A percentile compares a stretch with the other conserved stretches of the same genome.
Evolutionary conservation across 2,113 vertebrate species (phyloP).

Genomic region (Numida meleagris): DNA sequence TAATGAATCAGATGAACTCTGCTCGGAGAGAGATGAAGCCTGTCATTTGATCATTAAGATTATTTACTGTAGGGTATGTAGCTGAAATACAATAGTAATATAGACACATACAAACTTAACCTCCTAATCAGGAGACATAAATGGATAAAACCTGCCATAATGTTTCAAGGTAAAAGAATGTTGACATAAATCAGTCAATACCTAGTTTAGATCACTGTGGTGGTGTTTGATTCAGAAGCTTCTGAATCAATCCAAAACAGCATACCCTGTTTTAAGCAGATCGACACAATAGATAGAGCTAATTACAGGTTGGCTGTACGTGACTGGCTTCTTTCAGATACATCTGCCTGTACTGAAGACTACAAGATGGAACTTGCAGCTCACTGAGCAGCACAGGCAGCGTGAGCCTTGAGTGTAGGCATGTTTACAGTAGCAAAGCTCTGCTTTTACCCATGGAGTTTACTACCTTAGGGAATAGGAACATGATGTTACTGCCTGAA

Average conservation of each 20-base stretch:
- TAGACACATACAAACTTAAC: not conserved
- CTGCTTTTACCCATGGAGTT: not conserved
- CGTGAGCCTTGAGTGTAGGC: not conserved
- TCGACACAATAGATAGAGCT: not conserved
- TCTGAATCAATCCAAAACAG: not conserved
- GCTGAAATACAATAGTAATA: slow-evolving; percentile 43
- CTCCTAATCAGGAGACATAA: slow-evolving; percentile 28
- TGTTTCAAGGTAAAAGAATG: slow-evolving; percentile 10
- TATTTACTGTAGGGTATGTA: slow-evolving; percentile 56
- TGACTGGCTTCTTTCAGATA: not conserved
- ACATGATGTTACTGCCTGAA: not conserved
- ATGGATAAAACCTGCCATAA: not conserved
- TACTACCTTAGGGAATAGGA: not conserved
- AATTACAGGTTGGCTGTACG: not conserved
- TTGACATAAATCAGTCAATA: slow-evolving; percentile 27
- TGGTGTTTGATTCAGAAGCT: not conserved
- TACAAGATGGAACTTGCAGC: not conserved
- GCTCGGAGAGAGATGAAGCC: slow-evolving; percentile 56
- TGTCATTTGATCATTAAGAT: slow-evolving; percentile 72
- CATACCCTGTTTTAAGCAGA: not conserved
- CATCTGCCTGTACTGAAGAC: not conserved
- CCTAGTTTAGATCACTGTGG: slow-evolving; percentile 1
- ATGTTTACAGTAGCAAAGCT: not conserved
- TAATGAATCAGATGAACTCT: slow-evolving; percentile 72
- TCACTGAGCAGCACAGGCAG: not conserved